These are phyloP conservation scores for Lepidiolamprologus cunningtoni DNA, from an alignment of 2,113 vertebrate genomes.

Conservation along the genomic window DNA sequence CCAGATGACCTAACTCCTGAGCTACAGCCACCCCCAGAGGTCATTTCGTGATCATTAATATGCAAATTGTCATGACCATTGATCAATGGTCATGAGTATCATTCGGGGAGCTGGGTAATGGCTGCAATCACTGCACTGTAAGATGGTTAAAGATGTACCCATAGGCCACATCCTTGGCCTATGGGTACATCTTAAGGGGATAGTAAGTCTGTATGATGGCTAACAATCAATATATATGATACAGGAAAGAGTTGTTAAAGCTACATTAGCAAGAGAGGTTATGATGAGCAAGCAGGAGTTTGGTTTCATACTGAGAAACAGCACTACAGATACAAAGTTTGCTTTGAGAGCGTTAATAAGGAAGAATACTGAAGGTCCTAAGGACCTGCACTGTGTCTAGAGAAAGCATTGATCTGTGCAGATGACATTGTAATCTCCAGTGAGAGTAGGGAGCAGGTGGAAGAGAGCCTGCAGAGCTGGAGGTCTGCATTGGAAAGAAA, in stretches of 20 bases:
- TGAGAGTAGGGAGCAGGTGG: not conserved
- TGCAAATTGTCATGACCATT: not conserved
- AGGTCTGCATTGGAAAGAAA: not conserved
- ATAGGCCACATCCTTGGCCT: not conserved
- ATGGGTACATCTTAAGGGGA: not conserved
- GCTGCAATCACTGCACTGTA: not conserved
- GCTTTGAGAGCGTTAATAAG: not conserved
- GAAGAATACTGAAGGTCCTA: not conserved
- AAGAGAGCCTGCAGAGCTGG: not conserved
- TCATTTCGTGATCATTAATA: not conserved
- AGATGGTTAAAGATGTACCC: not conserved
- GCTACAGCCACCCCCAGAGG: not conserved
- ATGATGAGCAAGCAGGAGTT: not conserved
- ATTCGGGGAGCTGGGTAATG: fast-evolving
- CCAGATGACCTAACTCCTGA: not conserved
- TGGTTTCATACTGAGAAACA: not conserved
- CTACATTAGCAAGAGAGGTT: not conserved
- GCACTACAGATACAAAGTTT: not conserved
- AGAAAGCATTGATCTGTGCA: not conserved
- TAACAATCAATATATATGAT: not conserved
- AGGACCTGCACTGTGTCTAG: not conserved
- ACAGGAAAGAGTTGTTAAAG: not conserved
- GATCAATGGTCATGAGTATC: not conserved
- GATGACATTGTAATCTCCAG: not conserved
- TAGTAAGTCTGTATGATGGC: not conserved